Conservation (phyloP, 2,888 invertebrate genomes). For the Noctua comes region DNA sequence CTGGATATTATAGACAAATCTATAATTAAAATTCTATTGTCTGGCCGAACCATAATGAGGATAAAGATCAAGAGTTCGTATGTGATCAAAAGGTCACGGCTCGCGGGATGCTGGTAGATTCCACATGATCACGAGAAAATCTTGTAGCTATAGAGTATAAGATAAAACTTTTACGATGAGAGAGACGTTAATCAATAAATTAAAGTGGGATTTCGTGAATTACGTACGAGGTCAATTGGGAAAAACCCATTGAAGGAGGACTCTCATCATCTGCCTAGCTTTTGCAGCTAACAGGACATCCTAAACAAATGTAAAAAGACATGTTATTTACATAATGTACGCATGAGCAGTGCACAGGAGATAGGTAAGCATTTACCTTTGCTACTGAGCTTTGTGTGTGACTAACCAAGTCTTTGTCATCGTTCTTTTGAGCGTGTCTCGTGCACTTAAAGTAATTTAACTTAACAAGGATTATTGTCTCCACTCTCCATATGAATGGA, state of each 20-base stretch:
- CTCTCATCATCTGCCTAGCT: too few species aligned
- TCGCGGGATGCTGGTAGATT: neutral
- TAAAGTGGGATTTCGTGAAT: neutral
- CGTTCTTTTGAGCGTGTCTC: neutral
- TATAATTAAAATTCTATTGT: neutral
- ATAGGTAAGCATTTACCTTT: neutral
- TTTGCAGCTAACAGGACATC: neutral
- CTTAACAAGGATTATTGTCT: neutral
- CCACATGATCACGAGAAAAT: neutral
- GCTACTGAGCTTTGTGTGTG: neutral
- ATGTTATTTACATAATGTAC: neutral
- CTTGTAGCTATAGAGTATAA: neutral
- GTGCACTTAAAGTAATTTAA: neutral
- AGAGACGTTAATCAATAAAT: neutral
- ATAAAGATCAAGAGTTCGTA: neutral
- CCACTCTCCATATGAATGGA: too few species aligned
- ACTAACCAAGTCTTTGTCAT: neutral
- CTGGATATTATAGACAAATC: neutral
- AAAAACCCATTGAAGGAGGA: too few species aligned
- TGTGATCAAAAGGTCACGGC: neutral
- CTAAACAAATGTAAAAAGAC: neutral
- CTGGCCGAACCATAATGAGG: neutral
- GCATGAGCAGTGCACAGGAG: neutral
- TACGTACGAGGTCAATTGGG: too few species aligned
- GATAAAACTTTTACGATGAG: slow-evolving; percentile 3